Evolutionary conservation across 2,113 vertebrate genomes (phyloP), one percentile per base, ranked within the genome.

Genomic region (Isurus oxyrinchus): DNA sequence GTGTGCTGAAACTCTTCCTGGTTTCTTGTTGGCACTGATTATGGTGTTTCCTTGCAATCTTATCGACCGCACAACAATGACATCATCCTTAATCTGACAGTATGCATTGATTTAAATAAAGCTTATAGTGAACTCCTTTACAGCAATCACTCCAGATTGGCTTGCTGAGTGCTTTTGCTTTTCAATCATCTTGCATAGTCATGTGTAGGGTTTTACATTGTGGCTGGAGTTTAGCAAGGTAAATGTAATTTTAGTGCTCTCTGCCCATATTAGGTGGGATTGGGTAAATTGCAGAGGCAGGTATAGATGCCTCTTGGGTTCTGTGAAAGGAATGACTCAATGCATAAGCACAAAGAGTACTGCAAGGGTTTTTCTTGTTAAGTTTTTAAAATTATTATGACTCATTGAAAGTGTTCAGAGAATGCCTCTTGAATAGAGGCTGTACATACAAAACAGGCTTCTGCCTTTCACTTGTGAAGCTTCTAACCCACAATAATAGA

Each of bases 41-140:
- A 19, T 95, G 61, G 61, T 44, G 11, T 95, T 95, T 95, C 93
- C 94, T 95, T 95, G 94, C 8, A 95, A 69, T 19, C n/a, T 72
- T 72, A 95, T 53, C 61, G 11, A n/a, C 55, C 25, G 40, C 14
- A 44, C 40, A 95, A 8, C 63, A 35, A 25, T 49, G 63, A 69
- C 63, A 95, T 49, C 63, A 66, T 69, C 66, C 63, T 53, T 95
- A 95, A 69, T 53, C 57, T 61, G 25, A 59, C 88, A 19, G 55
- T 84, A 59, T n/a, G 55, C 57, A 61, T 91, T 27, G 88, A 91
- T 91, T 59, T 35, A 59, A 91, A 91, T 93, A 61, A 61, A 93
- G 57, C 55, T 53, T 59, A 35, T 1, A 84, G 81, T 49, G 19
- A 84, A n/a, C 31, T n/a, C 88, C 55, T 88, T 87, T 31, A 61